A percentile compares a stretch with the other conserved stretches of the same genome.
Evolutionary conservation across 2,797 vertebrate species (phyloP).

Genomic region (Danionella dracula): DNA sequence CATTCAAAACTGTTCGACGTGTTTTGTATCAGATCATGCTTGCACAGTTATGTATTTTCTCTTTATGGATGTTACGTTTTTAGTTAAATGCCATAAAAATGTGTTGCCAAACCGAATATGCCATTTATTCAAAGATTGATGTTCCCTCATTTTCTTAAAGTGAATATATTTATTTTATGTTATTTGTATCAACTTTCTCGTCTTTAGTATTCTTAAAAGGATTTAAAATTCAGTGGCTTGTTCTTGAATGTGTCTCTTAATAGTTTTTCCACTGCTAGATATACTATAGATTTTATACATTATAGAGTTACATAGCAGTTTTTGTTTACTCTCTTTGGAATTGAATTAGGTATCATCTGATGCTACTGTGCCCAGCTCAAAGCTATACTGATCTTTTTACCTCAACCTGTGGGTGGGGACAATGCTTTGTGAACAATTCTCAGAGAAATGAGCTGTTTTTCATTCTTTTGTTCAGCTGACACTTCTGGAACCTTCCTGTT

Average conservation of each 20-base stretch:
- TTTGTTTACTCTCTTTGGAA: not conserved
- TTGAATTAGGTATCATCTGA: slow-evolving; percentile 2
- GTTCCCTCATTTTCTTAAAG: no score
- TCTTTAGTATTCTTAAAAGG: not conserved
- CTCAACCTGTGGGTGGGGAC: no score
- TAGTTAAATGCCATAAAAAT: no score
- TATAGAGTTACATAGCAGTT: not conserved
- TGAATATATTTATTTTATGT: no score
- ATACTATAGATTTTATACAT: not conserved
- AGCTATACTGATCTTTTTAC: slow-evolving; percentile 6
- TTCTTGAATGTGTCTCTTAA: not conserved
- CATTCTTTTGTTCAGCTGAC: not conserved
- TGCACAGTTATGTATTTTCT: no score
- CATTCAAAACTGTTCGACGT: no score
- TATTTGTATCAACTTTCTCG: no score
- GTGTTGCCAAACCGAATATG: no score
- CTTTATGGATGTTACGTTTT: no score
- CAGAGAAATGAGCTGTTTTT: not conserved
- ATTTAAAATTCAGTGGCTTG: not conserved
- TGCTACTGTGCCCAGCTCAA: not conserved
- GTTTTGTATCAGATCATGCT: no score
- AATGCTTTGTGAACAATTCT: not conserved
- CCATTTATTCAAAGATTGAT: no score
- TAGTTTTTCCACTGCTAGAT: not conserved
- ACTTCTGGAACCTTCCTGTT: not conserved